A percentile compares a stretch with the other conserved stretches of the same genome.
These are phyloP conservation scores for Polylopha cassiicola DNA, from an alignment of 2,888 invertebrate species.

Conservation along the genomic window DNA sequence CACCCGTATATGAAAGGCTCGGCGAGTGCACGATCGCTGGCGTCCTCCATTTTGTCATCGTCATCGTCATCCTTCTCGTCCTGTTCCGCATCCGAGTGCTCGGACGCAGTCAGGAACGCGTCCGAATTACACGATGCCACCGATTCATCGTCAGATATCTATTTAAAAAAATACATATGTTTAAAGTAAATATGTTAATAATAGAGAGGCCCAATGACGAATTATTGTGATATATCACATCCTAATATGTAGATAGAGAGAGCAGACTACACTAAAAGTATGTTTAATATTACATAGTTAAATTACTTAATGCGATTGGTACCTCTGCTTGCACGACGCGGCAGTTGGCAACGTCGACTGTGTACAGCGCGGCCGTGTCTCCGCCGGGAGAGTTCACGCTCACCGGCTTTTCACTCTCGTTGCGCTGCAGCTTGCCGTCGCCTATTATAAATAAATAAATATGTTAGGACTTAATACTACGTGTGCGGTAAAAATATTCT, in stretches of 20 bases:
- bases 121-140: slow-evolving; percentile 45
- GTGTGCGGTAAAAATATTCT: no score
- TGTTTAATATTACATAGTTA: no score
- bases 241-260: no score
- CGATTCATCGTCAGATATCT: slow-evolving; percentile 70
- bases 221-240: no score
- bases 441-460: slow-evolving; percentile 39
- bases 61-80: no score
- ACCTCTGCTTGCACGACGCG: slow-evolving; percentile 58
- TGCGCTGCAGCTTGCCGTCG: slow-evolving; percentile 49
- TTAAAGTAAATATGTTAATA: background rate
- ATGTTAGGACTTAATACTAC: no score
- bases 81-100: slow-evolving; percentile 50
- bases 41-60: slow-evolving; percentile 67
- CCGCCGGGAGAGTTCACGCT: slow-evolving; percentile 60
- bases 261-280: no score
- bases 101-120: slow-evolving; percentile 80
- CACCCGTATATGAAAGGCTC: slow-evolving; percentile 83
- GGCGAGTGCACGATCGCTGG: slow-evolving; percentile 66
- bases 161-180: background rate
- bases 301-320: no score
- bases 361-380: slow-evolving; percentile 44
- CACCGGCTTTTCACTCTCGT: slow-evolving; percentile 32
- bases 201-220: no score
- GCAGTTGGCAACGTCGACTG: slow-evolving; percentile 55